A percentile compares a stretch with the other conserved stretches of the same genome.
Conservation (phyloP, 2,797 vertebrate genomes). For the Oryzias dopingdopingensis region DNA sequence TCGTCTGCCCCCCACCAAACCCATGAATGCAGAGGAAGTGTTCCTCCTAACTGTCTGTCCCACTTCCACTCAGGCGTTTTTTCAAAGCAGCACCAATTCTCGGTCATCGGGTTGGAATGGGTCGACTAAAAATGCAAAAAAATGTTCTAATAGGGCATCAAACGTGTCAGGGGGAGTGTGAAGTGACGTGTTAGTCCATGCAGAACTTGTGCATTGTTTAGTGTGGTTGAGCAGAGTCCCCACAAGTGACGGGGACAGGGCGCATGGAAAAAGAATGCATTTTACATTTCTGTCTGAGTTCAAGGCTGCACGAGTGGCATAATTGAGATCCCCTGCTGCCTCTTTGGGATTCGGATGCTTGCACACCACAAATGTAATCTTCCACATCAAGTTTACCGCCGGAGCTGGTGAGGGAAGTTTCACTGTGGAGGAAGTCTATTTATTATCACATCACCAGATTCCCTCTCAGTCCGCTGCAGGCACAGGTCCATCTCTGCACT, state of each 20-base stretch:
- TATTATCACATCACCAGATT: conserved; percentile 53
- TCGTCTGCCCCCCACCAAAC: background rate
- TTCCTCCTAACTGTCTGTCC: conserved; percentile 12
- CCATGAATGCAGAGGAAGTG: conserved; percentile 22
- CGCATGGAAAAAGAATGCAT: background rate
- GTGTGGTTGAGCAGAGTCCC: background rate
- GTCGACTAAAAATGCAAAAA: conserved; percentile 9
- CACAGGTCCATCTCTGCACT: conserved; percentile 43
- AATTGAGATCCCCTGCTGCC: conserved; percentile 6
- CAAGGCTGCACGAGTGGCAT: conserved; percentile 5
- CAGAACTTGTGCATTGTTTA: conserved; percentile 25
- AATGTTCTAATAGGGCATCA: conserved; percentile 40
- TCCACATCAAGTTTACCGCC: conserved; percentile 32
- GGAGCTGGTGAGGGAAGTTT: conserved; percentile 42
- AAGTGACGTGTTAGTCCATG: conserved; percentile 38
- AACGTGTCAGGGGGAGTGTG: conserved; percentile 33
- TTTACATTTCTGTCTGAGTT: conserved; percentile 4
- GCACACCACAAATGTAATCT: conserved; percentile 39
- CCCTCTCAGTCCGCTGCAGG: conserved; percentile 42
- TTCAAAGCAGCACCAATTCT: background rate
- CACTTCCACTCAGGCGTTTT: background rate
- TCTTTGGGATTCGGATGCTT: conserved; percentile 19
- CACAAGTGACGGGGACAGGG: too few relatives aligned
- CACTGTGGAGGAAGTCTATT: conserved; percentile 49
- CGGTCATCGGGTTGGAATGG: conserved; percentile 10